Conservation (phyloP, 1,140 invertebrate genomes). For the Parasteatoda tepidariorum region DNA sequence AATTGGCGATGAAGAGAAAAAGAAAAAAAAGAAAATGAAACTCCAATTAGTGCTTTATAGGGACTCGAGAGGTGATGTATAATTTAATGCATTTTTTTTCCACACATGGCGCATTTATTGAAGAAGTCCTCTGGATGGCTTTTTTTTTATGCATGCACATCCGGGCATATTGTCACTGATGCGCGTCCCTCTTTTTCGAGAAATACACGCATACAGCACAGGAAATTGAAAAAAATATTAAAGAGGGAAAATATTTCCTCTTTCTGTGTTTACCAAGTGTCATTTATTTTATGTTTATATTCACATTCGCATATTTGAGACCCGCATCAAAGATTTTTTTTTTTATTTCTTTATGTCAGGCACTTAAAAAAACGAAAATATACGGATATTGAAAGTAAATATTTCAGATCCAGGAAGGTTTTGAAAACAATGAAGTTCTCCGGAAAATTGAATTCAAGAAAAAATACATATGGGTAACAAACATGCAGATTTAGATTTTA, state of each 20-base stretch:
- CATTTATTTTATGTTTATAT: background rate
- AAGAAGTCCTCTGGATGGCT: background rate
- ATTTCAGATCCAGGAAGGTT: no score
- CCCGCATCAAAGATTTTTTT: background rate
- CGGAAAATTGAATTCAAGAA: no score
- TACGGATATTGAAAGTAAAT: no score
- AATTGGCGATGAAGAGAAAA: background rate
- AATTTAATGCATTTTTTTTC: background rate
- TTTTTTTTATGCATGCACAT: background rate
- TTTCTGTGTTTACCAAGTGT: background rate
- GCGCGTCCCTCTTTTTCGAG: background rate
- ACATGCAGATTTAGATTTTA: no score
- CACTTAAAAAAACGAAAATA: no score
- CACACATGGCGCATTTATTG: background rate
- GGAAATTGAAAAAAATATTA: slow-evolving; percentile 5
- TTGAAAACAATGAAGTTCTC: no score
- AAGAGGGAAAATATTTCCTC: background rate
- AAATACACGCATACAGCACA: background rate
- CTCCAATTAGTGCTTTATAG: background rate
- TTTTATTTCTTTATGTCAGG: no score
- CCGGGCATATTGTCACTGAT: slow-evolving; percentile 25
- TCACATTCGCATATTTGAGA: background rate
- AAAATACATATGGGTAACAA: no score
- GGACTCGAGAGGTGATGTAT: background rate
- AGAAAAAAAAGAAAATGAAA: background rate